These are phyloP conservation scores for Dorcus hopei DNA, from an alignment of 2,888 invertebrate species.

Conservation along the genomic window DNA sequence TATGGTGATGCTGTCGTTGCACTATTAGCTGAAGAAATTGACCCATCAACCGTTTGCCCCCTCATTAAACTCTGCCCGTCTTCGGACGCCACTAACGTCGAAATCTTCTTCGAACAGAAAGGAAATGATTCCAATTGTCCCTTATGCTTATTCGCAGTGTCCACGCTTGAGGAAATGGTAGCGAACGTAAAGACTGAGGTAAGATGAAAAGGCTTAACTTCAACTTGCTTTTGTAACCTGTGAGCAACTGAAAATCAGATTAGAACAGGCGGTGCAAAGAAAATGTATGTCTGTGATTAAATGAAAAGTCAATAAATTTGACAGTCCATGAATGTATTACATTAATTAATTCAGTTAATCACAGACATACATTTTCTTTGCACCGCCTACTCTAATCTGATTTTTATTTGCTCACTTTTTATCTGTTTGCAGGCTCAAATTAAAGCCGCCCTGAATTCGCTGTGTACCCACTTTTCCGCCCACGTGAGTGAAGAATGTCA, in stretches of 20 bases:
- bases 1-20: constrained; percentile 80
- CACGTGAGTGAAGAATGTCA: constrained; percentile 66
- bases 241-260: no score
- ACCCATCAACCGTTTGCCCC: constrained; percentile 75
- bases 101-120: constrained; percentile 53
- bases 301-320: no score
- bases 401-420: no score
- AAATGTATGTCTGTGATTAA: no score
- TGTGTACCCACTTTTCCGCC: constrained; percentile 67
- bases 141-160: constrained; percentile 78
- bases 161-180: constrained; percentile 70
- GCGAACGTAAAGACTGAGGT: constrained; percentile 75
- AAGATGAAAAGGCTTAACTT: neutral
- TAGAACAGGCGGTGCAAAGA: no score
- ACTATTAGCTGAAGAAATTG: constrained; percentile 73
- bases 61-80: constrained; percentile 66
- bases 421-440: constrained; percentile 60
- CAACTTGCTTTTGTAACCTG: constrained; percentile 2
- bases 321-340: no score
- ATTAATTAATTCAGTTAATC: no score
- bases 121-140: constrained; percentile 72
- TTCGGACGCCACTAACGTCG: constrained; percentile 52
- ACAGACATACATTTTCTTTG: no score
- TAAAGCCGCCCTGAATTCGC: constrained; percentile 62
- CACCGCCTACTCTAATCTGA: no score